A percentile compares a stretch with the other conserved stretches of the same genome.
Evolutionary conservation across 2,797 vertebrate species (phyloP).

Genomic region (Erethizon dorsatum): DNA sequence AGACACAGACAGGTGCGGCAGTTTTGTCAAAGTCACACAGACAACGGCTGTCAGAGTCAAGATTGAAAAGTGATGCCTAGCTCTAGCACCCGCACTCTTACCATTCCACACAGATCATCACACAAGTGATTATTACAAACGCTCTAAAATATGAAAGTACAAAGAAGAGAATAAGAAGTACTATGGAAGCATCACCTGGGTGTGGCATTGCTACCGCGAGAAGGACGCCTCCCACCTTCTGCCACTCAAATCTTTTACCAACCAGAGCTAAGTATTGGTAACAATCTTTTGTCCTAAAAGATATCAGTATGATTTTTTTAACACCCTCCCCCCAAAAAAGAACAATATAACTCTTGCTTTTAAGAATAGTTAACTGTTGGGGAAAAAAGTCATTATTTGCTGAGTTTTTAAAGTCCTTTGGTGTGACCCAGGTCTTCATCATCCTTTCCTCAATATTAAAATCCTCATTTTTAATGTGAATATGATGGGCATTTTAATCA

Average conservation of each 20-base stretch:
- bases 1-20: not conserved
- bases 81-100: not conserved
- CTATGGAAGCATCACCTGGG: not conserved
- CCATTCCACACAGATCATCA: not conserved
- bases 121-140: not conserved
- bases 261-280: not conserved
- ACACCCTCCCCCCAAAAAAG: not conserved
- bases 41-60: not conserved
- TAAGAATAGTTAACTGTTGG: not conserved
- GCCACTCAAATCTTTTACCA: not conserved
- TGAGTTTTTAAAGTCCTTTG: not conserved
- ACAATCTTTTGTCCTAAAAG: not conserved
- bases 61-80: not conserved
- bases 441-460: slow-evolving; percentile 30
- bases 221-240: not conserved
- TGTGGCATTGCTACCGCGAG: accelerated
- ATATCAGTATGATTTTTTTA: not conserved
- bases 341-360: slow-evolving; percentile 6
- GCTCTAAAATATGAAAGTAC: not conserved
- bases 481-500: slow-evolving; percentile 46
- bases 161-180: not conserved
- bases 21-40: slow-evolving; percentile 1
- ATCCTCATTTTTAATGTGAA: slow-evolving; percentile 55
- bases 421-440: not conserved
- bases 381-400: not conserved